Conservation (phyloP, 92 coral and sea anemone species). For the Meandrina meandrites region DNA sequence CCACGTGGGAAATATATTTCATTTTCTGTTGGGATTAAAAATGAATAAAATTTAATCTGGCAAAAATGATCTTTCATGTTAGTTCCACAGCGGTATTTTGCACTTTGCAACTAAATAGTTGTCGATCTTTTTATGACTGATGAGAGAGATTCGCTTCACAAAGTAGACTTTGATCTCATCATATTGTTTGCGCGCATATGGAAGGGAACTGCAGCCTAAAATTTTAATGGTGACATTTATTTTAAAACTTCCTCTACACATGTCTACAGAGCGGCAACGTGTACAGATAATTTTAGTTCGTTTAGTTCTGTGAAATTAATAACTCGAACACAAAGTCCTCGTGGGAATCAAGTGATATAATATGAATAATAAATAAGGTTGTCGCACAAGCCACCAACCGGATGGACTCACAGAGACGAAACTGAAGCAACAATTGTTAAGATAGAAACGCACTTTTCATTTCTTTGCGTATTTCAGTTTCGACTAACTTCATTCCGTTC, state of each 20-base stretch:
- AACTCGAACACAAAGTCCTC: neutral
- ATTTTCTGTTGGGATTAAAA: neutral
- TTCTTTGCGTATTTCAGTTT: too few relatives aligned
- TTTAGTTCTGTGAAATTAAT: neutral
- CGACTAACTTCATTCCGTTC: too few relatives aligned
- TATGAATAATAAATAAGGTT: neutral
- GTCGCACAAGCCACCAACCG: neutral
- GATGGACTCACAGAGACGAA: neutral
- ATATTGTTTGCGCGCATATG: neutral
- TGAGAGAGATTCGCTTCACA: neutral
- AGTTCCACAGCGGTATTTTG: neutral
- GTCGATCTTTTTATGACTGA: neutral
- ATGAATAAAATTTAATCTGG: neutral
- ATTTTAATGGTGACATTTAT: neutral
- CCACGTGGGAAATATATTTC: conserved; percentile 20
- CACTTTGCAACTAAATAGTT: neutral
- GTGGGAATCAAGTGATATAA: neutral
- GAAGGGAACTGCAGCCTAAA: neutral
- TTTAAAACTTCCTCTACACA: neutral
- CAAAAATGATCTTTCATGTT: neutral
- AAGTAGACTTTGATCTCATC: neutral
- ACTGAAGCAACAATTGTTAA: neutral
- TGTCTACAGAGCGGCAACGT: neutral
- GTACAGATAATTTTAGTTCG: neutral
- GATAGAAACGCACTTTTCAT: neutral